Base-by-base conservation (phyloP, 2,888 invertebrate genomes). In the Ellobium chinense region DNA sequence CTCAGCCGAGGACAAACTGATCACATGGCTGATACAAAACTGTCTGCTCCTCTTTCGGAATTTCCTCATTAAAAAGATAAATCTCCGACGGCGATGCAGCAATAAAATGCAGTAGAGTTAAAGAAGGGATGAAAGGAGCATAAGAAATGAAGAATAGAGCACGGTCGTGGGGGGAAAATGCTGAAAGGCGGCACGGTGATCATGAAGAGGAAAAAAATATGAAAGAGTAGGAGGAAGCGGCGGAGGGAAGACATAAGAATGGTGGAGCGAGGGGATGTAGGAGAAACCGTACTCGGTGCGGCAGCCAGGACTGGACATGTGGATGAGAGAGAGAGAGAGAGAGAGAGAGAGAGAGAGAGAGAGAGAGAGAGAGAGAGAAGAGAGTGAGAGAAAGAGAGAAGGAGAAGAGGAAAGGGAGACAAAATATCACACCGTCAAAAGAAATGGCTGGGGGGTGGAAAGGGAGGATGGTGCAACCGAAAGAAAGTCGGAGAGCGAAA, bases 291-390 rank as follows among this genome's bases (percentile, higher is more conserved):
- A 9, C 54, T 46, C 46, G 46, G 46, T 18, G 9, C 46, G 18
- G 9, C 46, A 7, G 46, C 46, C 46, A 46, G 46, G 7, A 18
- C 18, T 46, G 46, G 46, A 18, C 18, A 46, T 60, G 60, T n/a
- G n/a, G n/a, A 27, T 60, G n/a, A 24, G 60, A 60, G 60, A 60
- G 60, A 60, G 12, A 60, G 60, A 60, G 60, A n/a, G 60, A 60
- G 60, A 60, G 60, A 62, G 14, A 62, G 65, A 65, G 34, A 65
- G 65, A 65, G 9, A 31, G 65, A 65, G 5, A 5, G 65, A 65
- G 9, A 65, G 9, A 65, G 5, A 31, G 34, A 65, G 5, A 18
- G 27, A 12, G 27, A 14, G 9, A n/a, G 12, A 7, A 7, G 9
- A 60, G 7, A 60, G 5, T n/a, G 9, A 7, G 5, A 14, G 60